Evolutionary conservation across 2,888 invertebrate species (phyloP), one percentile per base, ranked within the genome.

Genomic region (Drosophila borborema): DNA sequence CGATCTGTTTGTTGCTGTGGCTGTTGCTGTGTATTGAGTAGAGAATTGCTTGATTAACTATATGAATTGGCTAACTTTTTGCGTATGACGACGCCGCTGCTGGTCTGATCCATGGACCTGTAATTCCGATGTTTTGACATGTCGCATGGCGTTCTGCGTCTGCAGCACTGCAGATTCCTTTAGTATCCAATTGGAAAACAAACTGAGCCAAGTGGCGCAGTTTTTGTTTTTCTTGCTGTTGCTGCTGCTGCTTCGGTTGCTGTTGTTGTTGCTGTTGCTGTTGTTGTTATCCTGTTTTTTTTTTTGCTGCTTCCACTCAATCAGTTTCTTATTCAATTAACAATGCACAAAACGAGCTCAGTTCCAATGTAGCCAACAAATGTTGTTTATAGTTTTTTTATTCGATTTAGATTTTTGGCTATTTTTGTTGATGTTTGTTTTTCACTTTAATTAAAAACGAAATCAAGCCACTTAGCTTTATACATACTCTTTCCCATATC

Each of bases 61-160:
- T 20, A 38, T 59, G 12, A 55, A 23, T 63, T 64, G 81, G 86
- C 91, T 91, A 92, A 92, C 93, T 92, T 92, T 90, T 93, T 93
- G 89, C 92, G 91, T 90, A 92, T 92, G 82, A 86, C 81, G 75
- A 91, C 90, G 81, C 92, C 79, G 75, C 81, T 83, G 87, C 91
- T 80, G 77, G 92, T 91, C 82, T 92, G 92, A 91, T 92, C 92
- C 91, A 92, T 91, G 94, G 95, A 96, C 96, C 96, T 96, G 96
- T 96, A 96, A 94, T 96, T 96, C 93, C 96, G 96, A 94, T 96
- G 96, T 94, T 95, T 95, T 93, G 95, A 95, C 95, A 96, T 96
- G 94, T 94, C 94, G 94, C 95, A 95, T 95, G 93, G 91, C 84
- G 84, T 88, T 81, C 71, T 74, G 68, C 64, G 64, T 65, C 90